A percentile compares a stretch with the other conserved stretches of the same genome.
phyloP scores from a whole-genome alignment of 2,113 vertebrate genomes.

The Rhinopomastus cyanomelas region DNA sequence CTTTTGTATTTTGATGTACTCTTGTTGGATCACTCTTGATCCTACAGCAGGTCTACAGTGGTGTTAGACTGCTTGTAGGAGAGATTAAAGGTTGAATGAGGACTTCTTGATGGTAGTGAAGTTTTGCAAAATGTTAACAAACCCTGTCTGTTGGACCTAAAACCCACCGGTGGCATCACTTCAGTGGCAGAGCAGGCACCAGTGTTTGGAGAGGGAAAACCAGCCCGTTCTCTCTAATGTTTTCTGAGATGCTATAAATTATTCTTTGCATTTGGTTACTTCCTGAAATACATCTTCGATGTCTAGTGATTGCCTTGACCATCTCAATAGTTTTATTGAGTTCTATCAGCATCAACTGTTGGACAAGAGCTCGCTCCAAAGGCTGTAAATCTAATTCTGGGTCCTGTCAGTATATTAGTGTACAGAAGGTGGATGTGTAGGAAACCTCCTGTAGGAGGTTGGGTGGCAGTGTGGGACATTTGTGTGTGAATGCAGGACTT shows the following conservation, averaged over 20 bases:
- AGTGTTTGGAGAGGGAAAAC: neutral
- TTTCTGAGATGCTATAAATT: neutral
- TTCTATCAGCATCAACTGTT: neutral
- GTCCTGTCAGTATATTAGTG: neutral
- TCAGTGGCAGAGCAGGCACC: neutral
- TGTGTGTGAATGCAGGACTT: neutral
- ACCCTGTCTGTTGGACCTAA: neutral
- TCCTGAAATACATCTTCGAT: neutral
- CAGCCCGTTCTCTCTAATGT: neutral
- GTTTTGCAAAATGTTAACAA: neutral
- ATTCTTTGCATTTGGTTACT: neutral
- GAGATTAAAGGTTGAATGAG: neutral
- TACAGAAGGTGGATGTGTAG: neutral
- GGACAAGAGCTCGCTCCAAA: neutral
- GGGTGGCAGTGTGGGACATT: neutral
- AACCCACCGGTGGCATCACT: neutral
- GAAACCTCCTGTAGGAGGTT: neutral
- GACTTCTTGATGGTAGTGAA: neutral
- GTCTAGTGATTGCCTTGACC: neutral
- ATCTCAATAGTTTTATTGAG: neutral
- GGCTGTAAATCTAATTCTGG: neutral
- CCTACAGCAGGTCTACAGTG: neutral
- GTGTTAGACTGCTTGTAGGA: accelerated
- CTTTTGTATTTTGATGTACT: neutral
- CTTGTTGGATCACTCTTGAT: neutral